Evolutionary conservation across 2,888 invertebrate species (phyloP).

Genomic region (Diaperis boleti): DNA sequence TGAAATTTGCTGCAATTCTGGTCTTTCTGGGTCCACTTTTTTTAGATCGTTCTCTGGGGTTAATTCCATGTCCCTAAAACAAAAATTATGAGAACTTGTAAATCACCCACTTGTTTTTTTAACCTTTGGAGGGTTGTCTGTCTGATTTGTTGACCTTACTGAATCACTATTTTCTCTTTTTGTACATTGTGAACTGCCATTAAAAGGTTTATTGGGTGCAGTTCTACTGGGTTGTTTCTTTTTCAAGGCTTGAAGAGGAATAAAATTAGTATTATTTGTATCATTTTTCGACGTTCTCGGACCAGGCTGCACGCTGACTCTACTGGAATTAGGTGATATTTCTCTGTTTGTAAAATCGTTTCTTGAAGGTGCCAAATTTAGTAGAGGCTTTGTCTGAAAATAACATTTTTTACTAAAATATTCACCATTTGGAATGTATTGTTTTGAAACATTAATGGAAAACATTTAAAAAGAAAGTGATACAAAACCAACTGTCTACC

Average conservation of each 20-base stretch:
- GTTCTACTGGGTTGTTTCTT: conserved; percentile 58
- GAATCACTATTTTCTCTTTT: conserved; percentile 1
- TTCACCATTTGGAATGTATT: too few relatives aligned
- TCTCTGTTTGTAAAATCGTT: too few relatives aligned
- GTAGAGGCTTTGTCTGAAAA: too few relatives aligned
- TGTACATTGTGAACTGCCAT: conserved; percentile 3
- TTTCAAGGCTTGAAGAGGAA: conserved; percentile 70
- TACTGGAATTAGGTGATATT: not conserved
- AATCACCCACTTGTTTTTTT: not conserved
- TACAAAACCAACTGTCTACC: too few relatives aligned
- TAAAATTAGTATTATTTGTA: conserved; percentile 59
- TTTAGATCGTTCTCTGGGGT: not conserved
- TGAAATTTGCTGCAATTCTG: conserved; percentile 62
- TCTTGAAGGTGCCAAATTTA: too few relatives aligned
- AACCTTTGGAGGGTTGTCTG: not conserved
- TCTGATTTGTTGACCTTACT: not conserved
- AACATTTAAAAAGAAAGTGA: too few relatives aligned
- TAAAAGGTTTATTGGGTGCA: conserved; percentile 15
- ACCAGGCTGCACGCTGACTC: not conserved
- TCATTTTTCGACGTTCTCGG: not conserved
- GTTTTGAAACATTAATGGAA: too few relatives aligned
- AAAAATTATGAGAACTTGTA: not conserved
- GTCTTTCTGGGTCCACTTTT: conserved; percentile 52
- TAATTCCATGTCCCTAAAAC: conserved; percentile 1
- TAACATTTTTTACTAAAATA: too few relatives aligned